Base-by-base conservation (phyloP, 2,888 invertebrate genomes). In the Hyposoter dolosus region DNA sequence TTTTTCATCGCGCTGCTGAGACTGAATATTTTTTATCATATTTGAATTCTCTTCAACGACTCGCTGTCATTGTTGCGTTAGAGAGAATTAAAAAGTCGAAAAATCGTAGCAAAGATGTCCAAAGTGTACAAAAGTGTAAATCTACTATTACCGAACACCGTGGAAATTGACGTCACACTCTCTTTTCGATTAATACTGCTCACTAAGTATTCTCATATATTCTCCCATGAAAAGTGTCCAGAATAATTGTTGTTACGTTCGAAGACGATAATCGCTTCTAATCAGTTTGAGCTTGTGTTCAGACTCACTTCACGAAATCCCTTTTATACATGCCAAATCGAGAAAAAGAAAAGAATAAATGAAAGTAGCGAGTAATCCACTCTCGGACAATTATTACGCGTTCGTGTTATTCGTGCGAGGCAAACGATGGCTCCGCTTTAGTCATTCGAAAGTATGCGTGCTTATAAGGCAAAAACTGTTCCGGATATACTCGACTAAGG, bases 391-490 rank as follows among this genome's bases (percentile, higher is more conserved):
- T 60, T 65, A 23, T 65, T 32, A 76, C 19, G 63, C 53, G 65
- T 43, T 28, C 17, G 17, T 56, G 19, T 80, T 65, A 45, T 53
- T 66, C 60, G 60, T 60, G 60, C 3, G 60, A 60, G 80, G 19
- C 17, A 71, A 65, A 76, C 15, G 63, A 65, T 53, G 66, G 19
- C 56, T 77, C 56, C 76, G 65, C 56, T 69, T 77, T 66, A 77
- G 40, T 65, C 65, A 77, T 65, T 43, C 60, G 69, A 78, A 80
- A 80, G 47, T 47, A 77, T 66, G 81, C 84, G 81, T 84, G 80
- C 28, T 50, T 23, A 35, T 35, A 53, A 75, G 43, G 65, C 69
- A 63, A 65, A 76, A 63, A 28, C 60, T 47, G 47, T 65, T 47
- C 28, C 19, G 76, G 17, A 40, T 32, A 65, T 53, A 53, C 19